Evolutionary conservation across 2,113 vertebrate species (phyloP).

Genomic region (Takifugu flavidus): DNA sequence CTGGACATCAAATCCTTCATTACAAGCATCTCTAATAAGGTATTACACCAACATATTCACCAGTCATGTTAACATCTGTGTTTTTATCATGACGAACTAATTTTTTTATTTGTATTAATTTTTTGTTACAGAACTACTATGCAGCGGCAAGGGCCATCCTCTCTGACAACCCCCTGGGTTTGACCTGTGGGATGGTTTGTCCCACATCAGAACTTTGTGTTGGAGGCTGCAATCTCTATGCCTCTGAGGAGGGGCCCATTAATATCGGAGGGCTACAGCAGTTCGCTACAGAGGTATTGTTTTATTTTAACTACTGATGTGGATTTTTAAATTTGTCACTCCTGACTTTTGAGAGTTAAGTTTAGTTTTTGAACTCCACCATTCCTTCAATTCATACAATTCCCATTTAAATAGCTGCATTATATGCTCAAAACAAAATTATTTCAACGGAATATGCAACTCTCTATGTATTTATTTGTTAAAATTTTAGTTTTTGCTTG

Average conservation of each 20-base stretch:
- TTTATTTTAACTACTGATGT: not conserved
- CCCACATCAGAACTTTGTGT: slow-evolving; percentile 91
- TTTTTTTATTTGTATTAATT: not conserved
- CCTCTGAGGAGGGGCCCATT: slow-evolving; percentile 90
- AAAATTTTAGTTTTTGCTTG: not conserved
- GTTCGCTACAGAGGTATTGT: slow-evolving; percentile 88
- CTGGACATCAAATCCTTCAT: slow-evolving; percentile 70
- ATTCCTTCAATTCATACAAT: no score
- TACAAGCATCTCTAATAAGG: slow-evolving; percentile 69
- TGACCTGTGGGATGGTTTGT: slow-evolving; percentile 93
- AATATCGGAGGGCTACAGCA: slow-evolving; percentile 96
- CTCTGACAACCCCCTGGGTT: slow-evolving; percentile 91
- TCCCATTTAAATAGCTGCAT: no score
- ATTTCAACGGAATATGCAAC: no score
- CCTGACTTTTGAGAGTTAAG: no score
- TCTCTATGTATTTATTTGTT: not conserved
- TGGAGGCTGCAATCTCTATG: slow-evolving; percentile 76
- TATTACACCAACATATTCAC: slow-evolving; percentile 4
- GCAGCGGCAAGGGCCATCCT: slow-evolving; percentile 86
- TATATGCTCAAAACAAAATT: no score
- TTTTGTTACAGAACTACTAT: slow-evolving; percentile 80
- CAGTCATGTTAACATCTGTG: not conserved
- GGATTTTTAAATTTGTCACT: no score
- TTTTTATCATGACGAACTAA: not conserved
- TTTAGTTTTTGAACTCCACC: no score